Conservation (phyloP, 2,797 vertebrate genomes). For the Coregonus suidteri region DNA sequence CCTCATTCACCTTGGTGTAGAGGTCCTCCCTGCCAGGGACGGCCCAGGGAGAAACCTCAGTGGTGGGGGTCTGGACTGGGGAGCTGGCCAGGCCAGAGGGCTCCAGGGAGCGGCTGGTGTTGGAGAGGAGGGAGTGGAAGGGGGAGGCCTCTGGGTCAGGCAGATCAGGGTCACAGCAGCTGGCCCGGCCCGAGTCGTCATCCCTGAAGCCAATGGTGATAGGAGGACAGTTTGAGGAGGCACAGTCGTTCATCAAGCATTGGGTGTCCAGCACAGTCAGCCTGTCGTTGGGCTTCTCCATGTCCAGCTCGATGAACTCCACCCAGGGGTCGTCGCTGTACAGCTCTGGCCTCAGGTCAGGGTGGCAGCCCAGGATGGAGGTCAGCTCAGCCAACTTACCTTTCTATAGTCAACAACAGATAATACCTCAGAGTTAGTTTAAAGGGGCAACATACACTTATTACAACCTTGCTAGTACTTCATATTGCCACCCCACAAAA, state of each 20-base stretch:
- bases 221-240: conserved; percentile 64
- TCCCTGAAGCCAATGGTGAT: conserved; percentile 79
- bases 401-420: conserved; percentile 72
- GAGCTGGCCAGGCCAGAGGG: neutral
- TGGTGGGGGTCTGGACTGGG: conserved; percentile 1
- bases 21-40: conserved; percentile 71
- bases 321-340: conserved; percentile 90
- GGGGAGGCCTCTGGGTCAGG: conserved; percentile 76
- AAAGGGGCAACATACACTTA: neutral
- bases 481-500: too few relatives aligned
- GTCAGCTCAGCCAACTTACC: conserved; percentile 90
- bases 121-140: conserved; percentile 38
- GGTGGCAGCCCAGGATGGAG: conserved; percentile 85
- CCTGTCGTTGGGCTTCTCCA: conserved; percentile 82
- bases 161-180: conserved; percentile 92
- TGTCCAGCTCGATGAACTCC: conserved; percentile 94
- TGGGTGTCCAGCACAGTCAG: conserved; percentile 80
- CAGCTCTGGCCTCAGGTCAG: conserved; percentile 81
- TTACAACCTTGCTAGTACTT: neutral
- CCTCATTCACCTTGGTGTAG: conserved; percentile 91
- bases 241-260: conserved; percentile 77
- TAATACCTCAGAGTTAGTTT: conserved; percentile 12
- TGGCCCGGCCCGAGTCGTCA: conserved; percentile 90
- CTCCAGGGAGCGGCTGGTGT: conserved; percentile 22
- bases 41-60: conserved; percentile 26